Evolutionary conservation across 2,888 invertebrate genomes (phyloP), one percentile per base, ranked within the genome.

Genomic region (Drosophila macrospina): DNA sequence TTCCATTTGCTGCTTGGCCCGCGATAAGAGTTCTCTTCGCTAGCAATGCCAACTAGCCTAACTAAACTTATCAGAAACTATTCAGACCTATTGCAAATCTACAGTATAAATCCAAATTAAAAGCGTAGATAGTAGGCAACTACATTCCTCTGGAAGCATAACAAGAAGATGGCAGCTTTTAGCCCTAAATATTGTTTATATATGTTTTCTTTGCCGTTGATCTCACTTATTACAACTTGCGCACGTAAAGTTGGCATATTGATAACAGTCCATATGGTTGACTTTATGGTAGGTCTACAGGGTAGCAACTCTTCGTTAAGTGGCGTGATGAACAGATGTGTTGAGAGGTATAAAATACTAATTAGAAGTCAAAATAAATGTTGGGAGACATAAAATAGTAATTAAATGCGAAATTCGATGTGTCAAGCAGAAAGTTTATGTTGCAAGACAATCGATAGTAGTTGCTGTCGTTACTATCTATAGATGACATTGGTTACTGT

Each of bases 11-110:
- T 48, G 48, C 4, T 32, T 36, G 41, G 41, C 11, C 11, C 15
- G 26, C 51, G 71, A 71, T 71, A 71, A 71, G 69, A 50, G 7
- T 45, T 45, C 28, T 51, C 15, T 39, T 34, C 48, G 26, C 44
- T 30, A 15, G 15, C 41, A 34, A 41, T 39, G 24, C 36, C 32
- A 50, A 47, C 32, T 51, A 55, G 30, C 4, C 32, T 36, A 47
- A 37, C 50, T 32, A 26, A 24, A 55, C 72, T 66, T 72, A 72
- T 67, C 72, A 66, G 6, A 11, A 34, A 24, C 39, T 48, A 34
- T 34, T 32, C 41, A 47, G 7, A 30, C 34, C 42, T 36, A n/a
- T 44, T 69, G 65, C 60, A 69, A 63, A 64, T 48, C 50, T 32
- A 41, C 30, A 20, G 30, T 26, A 30, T 37, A 52, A 56, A 56